Base-by-base conservation (phyloP, 2,888 invertebrate species). In the Chaetogeoica ovagalla region DNA sequence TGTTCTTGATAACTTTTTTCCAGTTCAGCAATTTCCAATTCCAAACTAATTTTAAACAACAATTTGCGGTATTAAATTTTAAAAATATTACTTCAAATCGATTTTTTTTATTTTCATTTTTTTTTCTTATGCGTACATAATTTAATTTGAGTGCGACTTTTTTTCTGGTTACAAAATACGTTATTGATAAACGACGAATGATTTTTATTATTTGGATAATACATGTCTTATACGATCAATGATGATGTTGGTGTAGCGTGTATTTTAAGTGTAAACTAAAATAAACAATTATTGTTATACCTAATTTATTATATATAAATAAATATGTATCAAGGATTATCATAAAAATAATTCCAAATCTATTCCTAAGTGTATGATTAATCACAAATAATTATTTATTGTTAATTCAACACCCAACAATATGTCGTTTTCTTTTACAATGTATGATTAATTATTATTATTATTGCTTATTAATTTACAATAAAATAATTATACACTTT, bases 1-100 rank as follows among this genome's bases (percentile, higher is more conserved):
- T 90, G 88, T 79, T 90, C 89, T 82, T 90, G 89, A 82, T 89
- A 89, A 4, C 86, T 86, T 82, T 87, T 87, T 83, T 89, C 89
- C 83, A 89, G 89, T 72, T 88, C 87, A 84, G 88, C 88, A 11
- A 89, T 86, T 84, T 89, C 87, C 72, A 88, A 88, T 84, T 90
- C 89, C 66, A 89, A 88, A 81, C 89, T 88, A 81, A 63, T 48
- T 43, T 7, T 9, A 7, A 19, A 52, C 19, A 68, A 19, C 17
- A 23, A 17, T 17, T 30, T 30, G 30, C 3, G 6, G 55, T 55
- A 55, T 55, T 68, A 19, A 30, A 19, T 19, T 19, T 52, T n/a
- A 3, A 52, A 69, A 43, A 7, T 30, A 30, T 19, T n/a, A 55
- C 6, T 19, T 9, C 0, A 69, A 30, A 52, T 30, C 30, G 8